phyloP scores from a whole-genome alignment of 2,113 vertebrate species.

The Antidorcas marsupialis region DNA sequence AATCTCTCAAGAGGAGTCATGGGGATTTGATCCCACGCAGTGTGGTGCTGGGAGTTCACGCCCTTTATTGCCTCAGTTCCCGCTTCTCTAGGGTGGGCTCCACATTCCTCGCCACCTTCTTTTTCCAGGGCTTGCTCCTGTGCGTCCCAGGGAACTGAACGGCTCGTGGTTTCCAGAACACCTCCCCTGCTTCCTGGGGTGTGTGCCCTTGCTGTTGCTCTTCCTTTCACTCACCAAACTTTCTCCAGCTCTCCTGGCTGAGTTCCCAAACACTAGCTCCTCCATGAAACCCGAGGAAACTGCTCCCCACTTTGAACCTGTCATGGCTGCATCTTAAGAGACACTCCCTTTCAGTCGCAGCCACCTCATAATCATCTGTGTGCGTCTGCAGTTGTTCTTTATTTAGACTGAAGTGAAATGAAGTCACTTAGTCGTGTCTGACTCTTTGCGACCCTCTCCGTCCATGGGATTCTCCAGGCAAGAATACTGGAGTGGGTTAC shows the following conservation, averaged over 20 bases:
- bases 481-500: no score
- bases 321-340: background rate
- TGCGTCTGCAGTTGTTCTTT: background rate
- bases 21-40: background rate
- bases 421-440: no score
- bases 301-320: background rate
- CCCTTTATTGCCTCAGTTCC: background rate
- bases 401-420: background rate
- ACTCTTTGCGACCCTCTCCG: no score
- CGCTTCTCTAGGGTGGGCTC: background rate
- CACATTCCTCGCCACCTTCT: background rate
- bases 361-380: background rate
- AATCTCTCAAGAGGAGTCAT: background rate
- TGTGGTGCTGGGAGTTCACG: background rate
- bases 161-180: background rate
- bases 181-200: background rate
- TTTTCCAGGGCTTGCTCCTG: background rate
- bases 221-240: background rate
- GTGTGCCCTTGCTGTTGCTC: background rate
- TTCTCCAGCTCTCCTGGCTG: background rate
- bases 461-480: no score
- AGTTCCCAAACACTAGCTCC: background rate
- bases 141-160: background rate
- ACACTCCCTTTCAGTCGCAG: background rate
- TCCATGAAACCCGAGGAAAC: background rate